Evolutionary conservation across 2,888 invertebrate genomes (phyloP).

Genomic region (Agrenia bidenticulata): DNA sequence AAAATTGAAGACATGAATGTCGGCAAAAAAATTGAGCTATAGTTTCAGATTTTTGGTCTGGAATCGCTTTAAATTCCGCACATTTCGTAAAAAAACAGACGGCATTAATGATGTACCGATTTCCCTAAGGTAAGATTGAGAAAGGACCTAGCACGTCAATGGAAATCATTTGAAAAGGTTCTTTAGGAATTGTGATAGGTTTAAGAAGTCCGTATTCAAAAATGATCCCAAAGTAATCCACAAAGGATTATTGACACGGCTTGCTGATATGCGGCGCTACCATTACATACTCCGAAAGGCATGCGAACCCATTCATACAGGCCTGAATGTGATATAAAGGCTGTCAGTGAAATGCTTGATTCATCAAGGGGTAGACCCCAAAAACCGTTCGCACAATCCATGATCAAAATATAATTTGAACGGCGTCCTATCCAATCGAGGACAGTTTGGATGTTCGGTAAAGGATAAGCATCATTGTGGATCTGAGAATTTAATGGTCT

Average conservation of each 20-base stretch:
- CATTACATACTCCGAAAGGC: conserved; percentile 21
- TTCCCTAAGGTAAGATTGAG: conserved; percentile 27
- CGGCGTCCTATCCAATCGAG: conserved; percentile 28
- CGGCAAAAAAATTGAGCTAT: conserved; percentile 48
- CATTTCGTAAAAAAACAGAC: conserved; percentile 47
- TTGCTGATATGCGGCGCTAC: neutral
- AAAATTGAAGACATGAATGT: conserved; percentile 42
- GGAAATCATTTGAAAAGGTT: conserved; percentile 45
- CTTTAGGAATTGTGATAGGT: conserved; percentile 15
- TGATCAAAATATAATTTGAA: conserved; percentile 7
- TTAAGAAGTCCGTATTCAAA: conserved; percentile 21
- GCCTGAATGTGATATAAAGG: conserved; percentile 19
- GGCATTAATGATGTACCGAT: conserved; percentile 44
- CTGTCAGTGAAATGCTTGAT: conserved; percentile 22
- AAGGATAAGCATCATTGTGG: conserved; percentile 19
- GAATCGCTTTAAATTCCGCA: conserved; percentile 45
- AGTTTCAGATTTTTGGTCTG: conserved; percentile 51
- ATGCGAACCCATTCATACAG: conserved; percentile 17
- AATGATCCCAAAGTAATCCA: conserved; percentile 19
- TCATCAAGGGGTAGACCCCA: conserved; percentile 22
- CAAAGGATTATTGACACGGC: conserved; percentile 12
- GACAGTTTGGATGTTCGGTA: conserved; percentile 17
- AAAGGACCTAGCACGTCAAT: conserved; percentile 50
- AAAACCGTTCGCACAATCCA: conserved; percentile 24
- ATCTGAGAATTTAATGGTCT: conserved; percentile 23